phyloP scores from a whole-genome alignment of 2,797 vertebrate genomes.

The Brotula barbata region DNA sequence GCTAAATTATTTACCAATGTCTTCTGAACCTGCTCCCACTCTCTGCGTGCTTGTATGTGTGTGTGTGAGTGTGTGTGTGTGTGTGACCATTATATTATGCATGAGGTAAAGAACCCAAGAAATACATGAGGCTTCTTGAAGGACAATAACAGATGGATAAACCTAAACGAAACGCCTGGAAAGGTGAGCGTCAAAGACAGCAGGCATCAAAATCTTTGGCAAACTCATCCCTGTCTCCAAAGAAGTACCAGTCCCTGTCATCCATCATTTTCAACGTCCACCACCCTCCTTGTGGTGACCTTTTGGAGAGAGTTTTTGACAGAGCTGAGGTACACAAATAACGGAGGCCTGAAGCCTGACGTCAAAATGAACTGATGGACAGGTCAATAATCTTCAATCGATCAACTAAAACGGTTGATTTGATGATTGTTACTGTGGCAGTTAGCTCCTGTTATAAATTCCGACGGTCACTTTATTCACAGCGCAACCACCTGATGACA shows the following conservation, averaged over 20 bases:
- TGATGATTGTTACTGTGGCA: too few relatives aligned
- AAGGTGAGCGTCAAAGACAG: neutral
- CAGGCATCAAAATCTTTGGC: neutral
- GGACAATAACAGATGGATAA: conserved; percentile 1
- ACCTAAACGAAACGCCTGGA: too few relatives aligned
- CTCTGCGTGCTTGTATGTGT: too few relatives aligned
- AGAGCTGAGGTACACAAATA: conserved; percentile 48
- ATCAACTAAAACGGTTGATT: conserved; percentile 6
- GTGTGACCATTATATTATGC: conserved; percentile 53
- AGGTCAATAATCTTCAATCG: conserved; percentile 20
- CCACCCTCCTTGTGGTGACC: conserved; percentile 34
- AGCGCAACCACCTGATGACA: conserved; percentile 36
- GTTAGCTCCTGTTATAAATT: conserved; percentile 13
- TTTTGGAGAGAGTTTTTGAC: conserved; percentile 34
- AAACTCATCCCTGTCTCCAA: neutral
- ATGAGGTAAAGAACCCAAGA: conserved; percentile 49
- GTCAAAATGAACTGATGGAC: conserved; percentile 18
- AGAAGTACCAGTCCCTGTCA: neutral
- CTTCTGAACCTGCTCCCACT: conserved; percentile 23
- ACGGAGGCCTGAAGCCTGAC: conserved; percentile 32
- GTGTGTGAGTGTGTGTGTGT: conserved; percentile 24
- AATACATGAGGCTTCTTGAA: conserved; percentile 15
- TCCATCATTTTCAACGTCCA: conserved; percentile 5
- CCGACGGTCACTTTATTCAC: conserved; percentile 33
- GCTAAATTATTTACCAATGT: conserved; percentile 57